Base-by-base conservation (phyloP, 2,888 invertebrate genomes). In the Callimorpha dominula region DNA sequence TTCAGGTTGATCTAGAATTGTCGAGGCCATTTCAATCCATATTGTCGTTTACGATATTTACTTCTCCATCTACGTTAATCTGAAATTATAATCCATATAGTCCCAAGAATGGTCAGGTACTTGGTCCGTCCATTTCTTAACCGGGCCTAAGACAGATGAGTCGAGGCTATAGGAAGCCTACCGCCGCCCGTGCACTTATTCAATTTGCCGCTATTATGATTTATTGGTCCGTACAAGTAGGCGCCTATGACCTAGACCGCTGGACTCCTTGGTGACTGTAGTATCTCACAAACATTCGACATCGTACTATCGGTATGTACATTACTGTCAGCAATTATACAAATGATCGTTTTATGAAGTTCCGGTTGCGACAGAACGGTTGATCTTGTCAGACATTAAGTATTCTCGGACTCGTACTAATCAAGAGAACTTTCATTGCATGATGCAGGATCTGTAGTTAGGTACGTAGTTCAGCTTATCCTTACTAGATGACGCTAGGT, bases 131-230 rank as follows among this genome's bases (percentile, higher is more conserved):
- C 78, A 82, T 76, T 42, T 80, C 81, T 81, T 82, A 79, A 73
- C 83, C 86, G 85, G 88, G 88, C 83, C 88, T 89, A 92, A 91
- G 92, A 92, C 89, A 89, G 70, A 81, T 80, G 78, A 79, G 80
- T 75, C 94, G 92, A 94, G 94, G 94, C 90, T 94, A 93, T 92
- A 93, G 95, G 95, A 94, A 93, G 90, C 90, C 85, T 84, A 87
- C 86, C 87, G 89, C 86, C 86, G 85, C 81, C 78, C 87, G 89
- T 91, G 91, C 92, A 93, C 92, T 95, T 95, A 95, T 95, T 91
- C 95, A 95, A 94, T 95, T 95, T 90, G 88, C 81, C 79, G 88
- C 93, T 91, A 95, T 95, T 95, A 94, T 92, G 94, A 95, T 95
- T 94, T 94, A 95, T 94, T 93, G 92, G 90, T 87, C 84, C 82